Base-by-base conservation (phyloP, 1,140 invertebrate species). In the Rhizoglyphus robini region DNA sequence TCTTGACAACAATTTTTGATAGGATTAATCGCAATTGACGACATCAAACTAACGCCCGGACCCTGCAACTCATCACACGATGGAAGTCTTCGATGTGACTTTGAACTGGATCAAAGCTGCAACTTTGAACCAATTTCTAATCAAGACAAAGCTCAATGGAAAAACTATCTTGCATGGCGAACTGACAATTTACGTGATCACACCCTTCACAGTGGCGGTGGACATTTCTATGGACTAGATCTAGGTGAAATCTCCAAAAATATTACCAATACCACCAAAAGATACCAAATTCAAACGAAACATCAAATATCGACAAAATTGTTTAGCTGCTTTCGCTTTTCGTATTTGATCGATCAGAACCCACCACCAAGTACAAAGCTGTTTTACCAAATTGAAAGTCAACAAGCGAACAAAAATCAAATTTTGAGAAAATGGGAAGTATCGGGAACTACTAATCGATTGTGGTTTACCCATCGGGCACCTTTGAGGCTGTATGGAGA, bases 71-170 rank as follows among this genome's bases (percentile, higher is more conserved):
- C 23, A 32, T 8, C 8, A 8, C 15, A 54, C 15, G 18, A 41
- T 11, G 36, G 18, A 11, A n/a, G n/a, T n/a, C n/a, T n/a, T n/a
- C 36, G 36, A 11, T 54, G 51, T 32, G 51, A 54, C 15, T 54
- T 54, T 54, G 51, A 54, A 32, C 20, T 27, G 51, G 31, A 54
- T 23, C 8, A 5, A 8, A 54, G 8, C 20, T 54, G 51, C 51
- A 54, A 11, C 51, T 54, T 54, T 54, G 51, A 54, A 32, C 51
- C 51, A 15, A 20, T 54, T 23, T 54, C 8, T 32, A 54, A 54
- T 32, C 8, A n/a, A n/a, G 20, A 11, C n/a, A n/a, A n/a, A 11
- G 8, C 8, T 41, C 18, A 11, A 15, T 46, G 41, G 41, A 23
- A 15, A 23, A 23, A 8, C 8, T 54, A 8, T 8, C 15, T 27